A percentile compares a stretch with the other conserved stretches of the same genome.
phyloP scores from a whole-genome alignment of 2,888 invertebrate species.

The Agrotis clavis region DNA sequence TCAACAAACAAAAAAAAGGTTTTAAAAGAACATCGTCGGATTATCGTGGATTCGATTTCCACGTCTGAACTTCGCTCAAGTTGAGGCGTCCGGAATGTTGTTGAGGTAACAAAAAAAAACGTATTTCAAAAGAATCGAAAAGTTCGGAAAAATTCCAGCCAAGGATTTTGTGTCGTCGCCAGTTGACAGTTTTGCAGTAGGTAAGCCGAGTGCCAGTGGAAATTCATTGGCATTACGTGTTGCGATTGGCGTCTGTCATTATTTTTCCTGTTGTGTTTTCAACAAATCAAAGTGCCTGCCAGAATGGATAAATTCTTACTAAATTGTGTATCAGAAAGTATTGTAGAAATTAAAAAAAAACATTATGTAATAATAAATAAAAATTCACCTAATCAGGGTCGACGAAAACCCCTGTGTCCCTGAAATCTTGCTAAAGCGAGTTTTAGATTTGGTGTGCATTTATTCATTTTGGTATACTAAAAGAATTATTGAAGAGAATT shows the following conservation, averaged over 20 bases:
- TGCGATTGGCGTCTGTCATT: constrained; percentile 30
- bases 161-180: constrained; percentile 70
- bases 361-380: too few species aligned
- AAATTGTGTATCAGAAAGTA: too few species aligned
- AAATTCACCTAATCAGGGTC: too few species aligned
- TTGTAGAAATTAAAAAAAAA: too few species aligned
- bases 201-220: constrained; percentile 72
- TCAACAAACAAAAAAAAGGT: constrained; percentile 23
- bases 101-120: constrained; percentile 61
- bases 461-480: too few species aligned
- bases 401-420: too few species aligned
- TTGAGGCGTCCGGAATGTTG: constrained; percentile 57
- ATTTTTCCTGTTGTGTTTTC: not conserved
- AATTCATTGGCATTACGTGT: constrained; percentile 69
- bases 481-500: too few species aligned
- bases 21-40: constrained; percentile 35
- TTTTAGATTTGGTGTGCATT: too few species aligned
- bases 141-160: constrained; percentile 70
- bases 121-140: constrained; percentile 67
- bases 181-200: constrained; percentile 78
- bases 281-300: too few species aligned
- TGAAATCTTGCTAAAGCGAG: too few species aligned
- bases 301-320: too few species aligned
- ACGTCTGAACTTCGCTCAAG: constrained; percentile 57
- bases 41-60: constrained; percentile 55